These are phyloP conservation scores for Eupeodes luniger DNA, from an alignment of 2,888 invertebrate genomes.

Conservation along the genomic window DNA sequence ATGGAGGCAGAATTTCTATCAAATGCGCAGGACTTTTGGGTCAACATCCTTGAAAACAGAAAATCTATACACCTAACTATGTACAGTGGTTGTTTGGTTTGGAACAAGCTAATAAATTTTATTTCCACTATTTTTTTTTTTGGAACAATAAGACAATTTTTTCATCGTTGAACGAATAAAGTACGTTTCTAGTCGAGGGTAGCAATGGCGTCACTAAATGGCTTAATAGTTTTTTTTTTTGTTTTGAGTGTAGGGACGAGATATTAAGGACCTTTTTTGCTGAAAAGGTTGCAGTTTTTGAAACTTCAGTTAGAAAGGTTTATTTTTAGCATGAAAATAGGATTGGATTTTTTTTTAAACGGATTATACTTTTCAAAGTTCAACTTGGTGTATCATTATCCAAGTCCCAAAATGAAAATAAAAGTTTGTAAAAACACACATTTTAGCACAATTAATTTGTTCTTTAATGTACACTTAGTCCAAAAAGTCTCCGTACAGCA, in stretches of 20 bases:
- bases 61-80: background rate
- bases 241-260: background rate
- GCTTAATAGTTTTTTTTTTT: constrained; percentile 9
- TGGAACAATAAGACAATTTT: background rate
- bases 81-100: background rate
- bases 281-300: too few relatives aligned
- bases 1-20: constrained; percentile 63
- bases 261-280: background rate
- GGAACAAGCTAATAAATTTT: constrained; percentile 24
- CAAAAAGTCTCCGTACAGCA: too few relatives aligned
- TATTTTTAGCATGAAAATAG: too few relatives aligned
- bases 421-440: too few relatives aligned
- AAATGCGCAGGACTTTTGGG: constrained; percentile 82
- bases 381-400: too few relatives aligned
- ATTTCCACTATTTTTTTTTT: background rate
- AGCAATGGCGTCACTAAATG: constrained; percentile 50
- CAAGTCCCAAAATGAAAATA: too few relatives aligned
- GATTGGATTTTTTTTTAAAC: too few relatives aligned
- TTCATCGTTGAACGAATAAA: background rate
- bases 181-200: background rate
- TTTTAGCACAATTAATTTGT: too few relatives aligned
- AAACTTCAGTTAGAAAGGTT: too few relatives aligned
- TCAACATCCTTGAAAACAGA: constrained; percentile 81
- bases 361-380: too few relatives aligned
- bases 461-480: too few relatives aligned